Percentiles rank a stretch among this genome's conserved stretches.
Conservation (phyloP, 23 tunicate species). For the Ciona savignyi region DNA sequence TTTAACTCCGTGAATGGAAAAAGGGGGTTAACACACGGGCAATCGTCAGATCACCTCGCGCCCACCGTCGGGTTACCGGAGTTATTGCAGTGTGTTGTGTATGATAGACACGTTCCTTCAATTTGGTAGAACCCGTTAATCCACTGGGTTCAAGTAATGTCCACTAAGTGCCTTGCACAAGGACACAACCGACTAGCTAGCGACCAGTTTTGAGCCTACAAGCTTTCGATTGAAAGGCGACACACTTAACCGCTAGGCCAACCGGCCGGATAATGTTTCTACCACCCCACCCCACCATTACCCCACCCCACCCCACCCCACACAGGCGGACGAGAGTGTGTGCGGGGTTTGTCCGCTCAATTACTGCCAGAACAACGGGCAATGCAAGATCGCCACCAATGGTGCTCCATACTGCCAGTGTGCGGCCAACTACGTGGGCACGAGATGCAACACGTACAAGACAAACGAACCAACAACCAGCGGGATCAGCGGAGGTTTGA, state of each 20-base stretch:
- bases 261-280: too few species aligned
- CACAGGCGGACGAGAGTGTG: conserved; percentile 80
- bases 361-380: conserved; percentile 63
- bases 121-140: background rate
- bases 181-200: background rate
- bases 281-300: too few species aligned
- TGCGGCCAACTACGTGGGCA: conserved; percentile 44
- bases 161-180: background rate
- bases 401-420: conserved; percentile 69
- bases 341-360: conserved; percentile 59
- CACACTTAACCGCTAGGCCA: background rate
- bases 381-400: conserved; percentile 23
- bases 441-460: conserved; percentile 40
- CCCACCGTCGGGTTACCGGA: background rate
- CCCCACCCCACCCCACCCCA: too few species aligned
- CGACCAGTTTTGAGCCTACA: background rate
- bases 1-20: background rate
- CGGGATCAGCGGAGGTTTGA: conserved; percentile 2
- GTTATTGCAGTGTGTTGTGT: background rate
- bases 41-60: background rate
- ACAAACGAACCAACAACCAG: conserved; percentile 2
- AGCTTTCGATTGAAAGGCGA: background rate
- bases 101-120: too few species aligned
- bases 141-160: background rate
- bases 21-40: background rate